Conservation (phyloP, 2,797 vertebrate genomes). For the Xenentodon cancila region DNA sequence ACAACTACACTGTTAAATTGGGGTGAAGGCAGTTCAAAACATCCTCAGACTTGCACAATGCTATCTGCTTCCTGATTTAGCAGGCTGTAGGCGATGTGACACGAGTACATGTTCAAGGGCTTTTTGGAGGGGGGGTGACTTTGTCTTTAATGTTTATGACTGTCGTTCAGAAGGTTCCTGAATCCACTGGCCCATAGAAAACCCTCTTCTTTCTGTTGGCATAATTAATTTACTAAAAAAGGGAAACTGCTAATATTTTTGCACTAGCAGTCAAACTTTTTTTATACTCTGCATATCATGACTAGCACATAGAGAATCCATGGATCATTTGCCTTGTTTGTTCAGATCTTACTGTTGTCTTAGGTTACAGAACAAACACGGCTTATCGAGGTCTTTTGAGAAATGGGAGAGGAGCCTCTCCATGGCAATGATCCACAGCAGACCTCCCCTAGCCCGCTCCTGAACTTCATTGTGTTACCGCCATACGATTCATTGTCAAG, state of each 20-base stretch:
- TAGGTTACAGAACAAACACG: slow-evolving; percentile 76
- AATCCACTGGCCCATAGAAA: too few species aligned
- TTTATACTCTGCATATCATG: background rate
- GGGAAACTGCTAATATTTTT: background rate
- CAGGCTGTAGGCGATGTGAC: background rate
- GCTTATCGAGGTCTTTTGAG: slow-evolving; percentile 61
- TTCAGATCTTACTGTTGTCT: slow-evolving; percentile 71
- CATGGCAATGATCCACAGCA: slow-evolving; percentile 72
- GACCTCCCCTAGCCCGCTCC: slow-evolving; percentile 54
- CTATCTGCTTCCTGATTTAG: slow-evolving; percentile 24
- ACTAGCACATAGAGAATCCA: slow-evolving; percentile 37
- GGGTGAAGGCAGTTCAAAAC: slow-evolving; percentile 55
- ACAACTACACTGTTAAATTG: slow-evolving; percentile 33
- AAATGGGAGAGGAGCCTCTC: slow-evolving; percentile 61
- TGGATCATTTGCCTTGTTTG: slow-evolving; percentile 64
- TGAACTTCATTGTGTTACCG: slow-evolving; percentile 53
- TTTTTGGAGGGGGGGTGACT: too few species aligned
- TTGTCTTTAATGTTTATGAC: too few species aligned
- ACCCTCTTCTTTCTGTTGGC: too few species aligned
- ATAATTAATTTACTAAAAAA: too few species aligned
- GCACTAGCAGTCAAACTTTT: background rate
- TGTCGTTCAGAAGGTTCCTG: too few species aligned
- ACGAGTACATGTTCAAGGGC: background rate
- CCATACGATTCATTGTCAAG: slow-evolving; percentile 45
- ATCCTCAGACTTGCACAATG: slow-evolving; percentile 48